These are phyloP conservation scores for Carassius carassius DNA, from an alignment of 2,113 vertebrate species.

Conservation along the genomic window DNA sequence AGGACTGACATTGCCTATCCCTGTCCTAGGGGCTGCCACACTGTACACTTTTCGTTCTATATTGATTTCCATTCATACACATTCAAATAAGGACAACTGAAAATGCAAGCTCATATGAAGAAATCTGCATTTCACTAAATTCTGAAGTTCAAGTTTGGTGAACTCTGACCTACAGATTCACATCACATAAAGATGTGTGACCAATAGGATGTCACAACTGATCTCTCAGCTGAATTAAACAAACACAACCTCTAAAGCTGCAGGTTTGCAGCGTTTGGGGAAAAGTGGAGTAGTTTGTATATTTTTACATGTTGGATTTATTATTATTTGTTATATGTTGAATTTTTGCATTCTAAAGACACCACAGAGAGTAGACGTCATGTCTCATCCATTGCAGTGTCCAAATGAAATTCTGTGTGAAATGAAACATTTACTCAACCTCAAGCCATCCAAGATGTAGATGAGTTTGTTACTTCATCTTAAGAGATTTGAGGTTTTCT, in stretches of 20 bases:
- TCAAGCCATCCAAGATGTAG: too few species aligned
- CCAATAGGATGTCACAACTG: not conserved
- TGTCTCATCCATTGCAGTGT: not conserved
- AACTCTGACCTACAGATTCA: too few species aligned
- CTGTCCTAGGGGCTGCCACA: conserved; percentile 38
- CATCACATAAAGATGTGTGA: not conserved
- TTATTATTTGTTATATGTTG: not conserved
- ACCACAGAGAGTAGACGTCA: not conserved
- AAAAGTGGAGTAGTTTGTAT: not conserved
- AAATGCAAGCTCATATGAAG: not conserved
- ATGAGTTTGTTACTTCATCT: too few species aligned
- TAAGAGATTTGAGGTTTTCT: too few species aligned
- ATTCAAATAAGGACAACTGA: not conserved
- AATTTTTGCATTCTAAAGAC: not conserved
- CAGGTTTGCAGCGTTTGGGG: not conserved
- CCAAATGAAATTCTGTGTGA: too few species aligned
- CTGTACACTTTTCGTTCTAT: not conserved
- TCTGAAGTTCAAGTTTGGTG: not conserved
- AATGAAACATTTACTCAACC: too few species aligned
- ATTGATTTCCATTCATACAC: not conserved
- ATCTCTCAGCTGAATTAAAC: not conserved
- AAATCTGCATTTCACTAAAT: not conserved
- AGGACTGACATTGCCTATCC: too few species aligned
- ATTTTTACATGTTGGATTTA: not conserved
- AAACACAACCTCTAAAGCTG: not conserved